A percentile compares a stretch with the other conserved stretches of the same genome.
Evolutionary conservation across 92 coral and sea anemone species (phyloP).

Genomic region (Bergia puertoricense): DNA sequence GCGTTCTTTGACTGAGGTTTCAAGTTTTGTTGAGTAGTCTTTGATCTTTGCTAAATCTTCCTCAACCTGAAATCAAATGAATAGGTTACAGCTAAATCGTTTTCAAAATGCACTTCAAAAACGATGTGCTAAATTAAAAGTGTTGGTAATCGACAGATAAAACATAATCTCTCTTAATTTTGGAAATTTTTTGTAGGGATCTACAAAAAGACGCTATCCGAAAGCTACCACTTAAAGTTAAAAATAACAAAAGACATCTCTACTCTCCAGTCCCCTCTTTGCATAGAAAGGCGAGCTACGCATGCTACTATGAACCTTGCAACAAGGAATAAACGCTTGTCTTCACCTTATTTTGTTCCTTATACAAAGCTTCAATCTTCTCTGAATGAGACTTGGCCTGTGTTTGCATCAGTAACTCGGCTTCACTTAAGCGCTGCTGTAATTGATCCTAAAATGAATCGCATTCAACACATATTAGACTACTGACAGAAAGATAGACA

Average conservation of each 20-base stretch:
- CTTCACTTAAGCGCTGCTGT: slow-evolving; percentile 69
- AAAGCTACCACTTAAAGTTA: no score
- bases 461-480: neutral
- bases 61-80: slow-evolving; percentile 52
- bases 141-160: neutral
- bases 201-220: no score
- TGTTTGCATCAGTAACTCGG: slow-evolving; percentile 66
- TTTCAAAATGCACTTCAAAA: neutral
- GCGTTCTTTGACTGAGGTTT: slow-evolving; percentile 70
- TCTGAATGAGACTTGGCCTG: slow-evolving; percentile 80
- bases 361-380: slow-evolving; percentile 86
- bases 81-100: neutral
- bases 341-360: slow-evolving; percentile 81
- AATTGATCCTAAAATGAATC: slow-evolving; percentile 62
- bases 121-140: neutral
- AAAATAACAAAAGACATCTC: no score
- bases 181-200: no score
- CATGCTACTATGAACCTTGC: neutral
- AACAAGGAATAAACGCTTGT: neutral
- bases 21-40: slow-evolving; percentile 69
- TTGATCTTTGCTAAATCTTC: slow-evolving; percentile 71
- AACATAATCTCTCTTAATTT: neutral
- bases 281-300: no score
- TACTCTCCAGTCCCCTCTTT: no score
- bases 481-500: neutral